Percentiles rank a stretch among this genome's conserved stretches.
phyloP scores from a whole-genome alignment of 1,140 invertebrate species.

The Archegozetes longisetosus region DNA sequence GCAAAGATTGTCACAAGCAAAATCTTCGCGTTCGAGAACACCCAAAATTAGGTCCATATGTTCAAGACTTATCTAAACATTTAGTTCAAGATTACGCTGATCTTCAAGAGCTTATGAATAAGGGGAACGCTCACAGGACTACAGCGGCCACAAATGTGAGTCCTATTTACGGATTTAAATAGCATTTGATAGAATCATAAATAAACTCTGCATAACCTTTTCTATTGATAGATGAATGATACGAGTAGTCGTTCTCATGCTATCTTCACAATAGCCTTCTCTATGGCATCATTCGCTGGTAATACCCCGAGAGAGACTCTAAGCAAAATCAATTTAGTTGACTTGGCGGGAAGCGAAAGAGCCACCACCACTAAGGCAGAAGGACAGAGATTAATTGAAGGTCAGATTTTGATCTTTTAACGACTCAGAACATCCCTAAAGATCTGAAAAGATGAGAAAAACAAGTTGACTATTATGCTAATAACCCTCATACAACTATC shows the following conservation, averaged over 20 bases:
- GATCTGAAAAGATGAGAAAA: no score
- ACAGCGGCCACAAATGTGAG: constrained; percentile 40
- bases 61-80: constrained; percentile 85
- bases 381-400: constrained; percentile 85
- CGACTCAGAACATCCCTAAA: not conserved
- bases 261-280: constrained; percentile 37
- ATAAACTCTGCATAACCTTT: constrained; percentile 28
- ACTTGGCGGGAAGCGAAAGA: constrained; percentile 92
- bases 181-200: not conserved
- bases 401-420: not conserved
- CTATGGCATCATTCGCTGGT: constrained; percentile 32
- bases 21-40: constrained; percentile 83
- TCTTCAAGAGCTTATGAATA: constrained; percentile 35
- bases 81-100: constrained; percentile 54
- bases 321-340: constrained; percentile 82
- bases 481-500: no score
- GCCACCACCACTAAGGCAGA: constrained; percentile 88
- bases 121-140: constrained; percentile 42
- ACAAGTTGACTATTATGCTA: no score
- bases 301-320: constrained; percentile 21
- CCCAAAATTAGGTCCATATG: constrained; percentile 86
- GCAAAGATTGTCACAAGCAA: constrained; percentile 52
- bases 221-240: constrained; percentile 56
- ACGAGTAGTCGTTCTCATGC: constrained; percentile 63
- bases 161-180: not conserved